Evolutionary conservation across 2,113 vertebrate genomes (phyloP), one percentile per base, ranked within the genome.

Genomic region (Empidonax alnorum): DNA sequence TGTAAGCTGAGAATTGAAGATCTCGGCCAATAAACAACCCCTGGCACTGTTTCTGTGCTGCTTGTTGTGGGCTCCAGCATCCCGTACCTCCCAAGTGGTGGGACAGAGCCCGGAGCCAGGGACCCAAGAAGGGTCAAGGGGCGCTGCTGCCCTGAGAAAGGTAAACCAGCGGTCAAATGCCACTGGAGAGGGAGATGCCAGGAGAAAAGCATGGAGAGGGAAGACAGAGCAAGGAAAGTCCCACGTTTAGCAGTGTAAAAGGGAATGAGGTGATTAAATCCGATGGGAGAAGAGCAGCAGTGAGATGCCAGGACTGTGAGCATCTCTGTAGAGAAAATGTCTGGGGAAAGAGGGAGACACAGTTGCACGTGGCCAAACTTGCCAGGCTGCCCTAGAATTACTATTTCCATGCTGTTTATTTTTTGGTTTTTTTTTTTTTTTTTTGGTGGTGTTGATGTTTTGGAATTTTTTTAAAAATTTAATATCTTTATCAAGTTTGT

Each of bases 1-100:
- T 73, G 62, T 84, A 84, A 95, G 69, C 83, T 74, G 73, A 68
- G 89, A 77, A 62, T 14, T 66, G 53, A 80, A 94, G 91, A 82
- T 37, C 37, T 81, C 5, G 0, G 83, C 83, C 90, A 86, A n/a
- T 46, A 86, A 96, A 79, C 89, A 87, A 55, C 58, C 39, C 16
- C 59, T 92, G 78, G 93, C 93, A 73, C 81, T 6, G 15, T 76
- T 91, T 91, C 84, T 85, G 47, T 0, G 1, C 59, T 69, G 53
- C 67, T 82, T 79, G 42, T 84, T 91, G 62, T 65, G 1, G 3
- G 77, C 67, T 94, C 39, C 85, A 73, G 52, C 9, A 2, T 69
- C 84, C 81, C 1, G 0, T 87, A 92, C 92, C 95, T 93, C 94
- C 92, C 95, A 95, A 73, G 88, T 95, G 90, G 86, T 94, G 85